These are phyloP conservation scores for Phoenoteleia sp. DNA, from an alignment of 2,888 invertebrate genomes.

Conservation along the genomic window DNA sequence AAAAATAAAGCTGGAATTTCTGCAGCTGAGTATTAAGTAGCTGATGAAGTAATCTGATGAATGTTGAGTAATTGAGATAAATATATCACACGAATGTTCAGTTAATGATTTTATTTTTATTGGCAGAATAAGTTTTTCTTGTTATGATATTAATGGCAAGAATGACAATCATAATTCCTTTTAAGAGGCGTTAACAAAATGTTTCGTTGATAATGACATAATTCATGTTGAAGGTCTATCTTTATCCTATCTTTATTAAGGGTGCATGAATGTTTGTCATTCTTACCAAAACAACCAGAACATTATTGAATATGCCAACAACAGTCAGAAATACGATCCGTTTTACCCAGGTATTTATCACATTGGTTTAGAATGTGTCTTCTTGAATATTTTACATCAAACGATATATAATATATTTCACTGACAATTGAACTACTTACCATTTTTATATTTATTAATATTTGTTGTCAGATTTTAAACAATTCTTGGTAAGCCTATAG, in stretches of 20 bases:
- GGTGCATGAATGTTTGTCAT: slow-evolving; percentile 25
- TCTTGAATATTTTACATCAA: slow-evolving; percentile 11
- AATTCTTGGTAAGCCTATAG: no score
- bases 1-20: not conserved
- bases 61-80: no score
- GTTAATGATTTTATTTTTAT: not conserved
- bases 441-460: no score
- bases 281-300: slow-evolving; percentile 10
- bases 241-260: slow-evolving; percentile 4
- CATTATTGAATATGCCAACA: slow-evolving; percentile 15
- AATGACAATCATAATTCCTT: not conserved
- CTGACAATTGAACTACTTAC: no score
- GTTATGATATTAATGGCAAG: not conserved
- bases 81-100: not conserved
- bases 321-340: not conserved
- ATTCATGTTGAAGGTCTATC: slow-evolving; percentile 25
- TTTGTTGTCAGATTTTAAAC: no score
- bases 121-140: not conserved
- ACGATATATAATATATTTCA: no score
- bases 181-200: not conserved
- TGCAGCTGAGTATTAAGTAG: not conserved
- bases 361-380: slow-evolving; percentile 20
- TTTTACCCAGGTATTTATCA: slow-evolving; percentile 28
- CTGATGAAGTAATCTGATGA: not conserved
- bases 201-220: slow-evolving; percentile 15